Base-by-base conservation (phyloP, 2,888 invertebrate genomes). In the Acrocera orbiculus region DNA sequence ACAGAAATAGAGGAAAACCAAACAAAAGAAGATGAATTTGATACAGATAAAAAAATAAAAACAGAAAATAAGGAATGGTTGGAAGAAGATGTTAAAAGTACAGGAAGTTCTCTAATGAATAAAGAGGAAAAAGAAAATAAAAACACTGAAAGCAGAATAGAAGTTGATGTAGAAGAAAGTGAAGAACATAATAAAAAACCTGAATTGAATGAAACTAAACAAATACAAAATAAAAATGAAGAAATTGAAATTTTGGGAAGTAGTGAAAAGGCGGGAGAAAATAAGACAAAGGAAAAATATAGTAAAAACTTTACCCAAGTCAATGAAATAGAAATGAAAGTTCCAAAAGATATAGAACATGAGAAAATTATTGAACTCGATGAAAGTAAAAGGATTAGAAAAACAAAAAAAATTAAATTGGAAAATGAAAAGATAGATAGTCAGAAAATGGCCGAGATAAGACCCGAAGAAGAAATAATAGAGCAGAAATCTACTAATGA, bases 91-190 rank as follows among this genome's bases (percentile, higher is more conserved):
- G 36, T 40, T 16, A 26, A 41, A n/a, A 14, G 16, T 29, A 30
- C 32, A 31, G 26, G 37, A 41, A 30, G 25, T 38, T 4, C 10
- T 15, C 2, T 16, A 16, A 11, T 15, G 10, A n/a, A n/a, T n/a
- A n/a, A n/a, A n/a, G 37, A 37, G 8, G 45, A 27, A 41, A 47
- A 41, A 42, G 43, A 39, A 37, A 36, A 34, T 23, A 30, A 37
- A 35, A 37, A 40, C 22, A 30, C 40, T 33, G 32, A 42, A n/a
- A n/a, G n/a, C n/a, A n/a, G n/a, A n/a, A n/a, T n/a, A n/a, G n/a
- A 31, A 9, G 8, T 23, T 30, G 35, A 38, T 20, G 33, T 46
- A 30, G 40, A 45, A 5, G 15, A 26, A 11, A 3, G 5, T 7
- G n/a, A 26, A 5, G 14, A 26, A 26, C 7, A 4, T 13, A 4